These are phyloP conservation scores for Neotoxoptera formosana DNA, from an alignment of 1,140 invertebrate genomes.

Conservation along the genomic window DNA sequence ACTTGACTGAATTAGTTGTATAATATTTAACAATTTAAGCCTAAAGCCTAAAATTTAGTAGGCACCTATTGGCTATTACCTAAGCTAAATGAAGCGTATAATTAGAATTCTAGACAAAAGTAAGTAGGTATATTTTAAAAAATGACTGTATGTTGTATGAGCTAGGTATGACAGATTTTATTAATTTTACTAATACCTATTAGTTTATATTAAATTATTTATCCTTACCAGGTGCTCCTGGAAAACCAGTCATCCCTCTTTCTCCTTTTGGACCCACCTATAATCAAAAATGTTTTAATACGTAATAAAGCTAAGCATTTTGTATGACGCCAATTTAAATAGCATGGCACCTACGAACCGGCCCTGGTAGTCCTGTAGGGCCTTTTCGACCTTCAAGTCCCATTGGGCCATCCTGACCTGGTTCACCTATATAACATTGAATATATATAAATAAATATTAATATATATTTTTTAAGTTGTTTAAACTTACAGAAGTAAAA, in stretches of 20 bases:
- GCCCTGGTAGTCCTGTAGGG: slow-evolving; percentile 69
- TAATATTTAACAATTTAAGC: background rate
- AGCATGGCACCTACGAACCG: slow-evolving; percentile 68
- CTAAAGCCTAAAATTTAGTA: background rate
- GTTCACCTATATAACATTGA: slow-evolving; percentile 63
- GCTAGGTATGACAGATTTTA: too few species aligned
- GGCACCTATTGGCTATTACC: too few species aligned
- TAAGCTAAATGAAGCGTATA: background rate
- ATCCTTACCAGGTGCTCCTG: slow-evolving; percentile 38
- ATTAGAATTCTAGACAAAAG: background rate
- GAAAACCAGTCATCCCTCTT: slow-evolving; percentile 36
- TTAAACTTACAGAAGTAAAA: too few species aligned
- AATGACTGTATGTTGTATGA: background rate
- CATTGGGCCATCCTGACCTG: slow-evolving; percentile 65
- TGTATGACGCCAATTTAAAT: slow-evolving; percentile 59
- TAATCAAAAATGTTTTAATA: slow-evolving; percentile 35
- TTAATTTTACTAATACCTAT: background rate
- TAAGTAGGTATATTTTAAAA: background rate
- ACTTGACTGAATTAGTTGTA: background rate
- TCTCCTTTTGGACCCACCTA: slow-evolving; percentile 55
- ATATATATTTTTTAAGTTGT: too few species aligned
- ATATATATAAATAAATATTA: too few species aligned
- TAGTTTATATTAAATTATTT: background rate
- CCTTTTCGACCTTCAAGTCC: slow-evolving; percentile 69
- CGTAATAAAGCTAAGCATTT: background rate